Evolutionary conservation across 2,888 invertebrate genomes (phyloP).

Genomic region (Xestia rhomboidea): DNA sequence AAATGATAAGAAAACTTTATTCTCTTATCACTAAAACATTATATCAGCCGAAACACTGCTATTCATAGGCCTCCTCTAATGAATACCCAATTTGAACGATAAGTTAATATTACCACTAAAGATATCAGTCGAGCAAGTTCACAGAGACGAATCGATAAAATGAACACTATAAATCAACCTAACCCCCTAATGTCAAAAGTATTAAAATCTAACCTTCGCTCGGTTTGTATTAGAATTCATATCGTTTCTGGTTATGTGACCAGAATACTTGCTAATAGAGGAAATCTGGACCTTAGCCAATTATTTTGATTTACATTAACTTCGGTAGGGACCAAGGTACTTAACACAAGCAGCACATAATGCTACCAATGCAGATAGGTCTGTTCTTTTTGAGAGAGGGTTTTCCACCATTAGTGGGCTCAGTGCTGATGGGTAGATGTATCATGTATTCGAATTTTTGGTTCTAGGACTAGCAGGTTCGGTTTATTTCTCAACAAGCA

Average conservation of each 20-base stretch:
- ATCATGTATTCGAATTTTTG: not conserved
- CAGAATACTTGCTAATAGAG: not conserved
- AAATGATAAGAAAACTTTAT: too few species aligned
- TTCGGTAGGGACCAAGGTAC: not conserved
- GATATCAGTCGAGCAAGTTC: slow-evolving; percentile 8
- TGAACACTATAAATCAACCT: slow-evolving; percentile 20
- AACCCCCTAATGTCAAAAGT: slow-evolving; percentile 14
- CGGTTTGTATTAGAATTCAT: slow-evolving; percentile 29
- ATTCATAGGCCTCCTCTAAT: too few species aligned
- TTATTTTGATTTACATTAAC: slow-evolving; percentile 40
- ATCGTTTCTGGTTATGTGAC: slow-evolving; percentile 41
- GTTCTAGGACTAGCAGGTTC: not conserved
- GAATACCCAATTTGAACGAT: too few species aligned
- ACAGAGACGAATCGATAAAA: slow-evolving; percentile 4
- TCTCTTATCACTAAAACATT: too few species aligned
- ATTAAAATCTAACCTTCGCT: slow-evolving; percentile 35
- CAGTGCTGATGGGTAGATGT: not conserved
- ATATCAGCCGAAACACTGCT: too few species aligned
- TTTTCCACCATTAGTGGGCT: not conserved
- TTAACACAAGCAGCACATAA: not conserved
- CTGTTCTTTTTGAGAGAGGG: not conserved
- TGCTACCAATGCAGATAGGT: not conserved
- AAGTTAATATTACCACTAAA: too few species aligned
- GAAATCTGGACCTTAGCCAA: slow-evolving; percentile 39
- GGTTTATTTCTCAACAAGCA: not conserved